Evolutionary conservation across 2,113 vertebrate genomes (phyloP).

Genomic region (Elgaria multicarinata): DNA sequence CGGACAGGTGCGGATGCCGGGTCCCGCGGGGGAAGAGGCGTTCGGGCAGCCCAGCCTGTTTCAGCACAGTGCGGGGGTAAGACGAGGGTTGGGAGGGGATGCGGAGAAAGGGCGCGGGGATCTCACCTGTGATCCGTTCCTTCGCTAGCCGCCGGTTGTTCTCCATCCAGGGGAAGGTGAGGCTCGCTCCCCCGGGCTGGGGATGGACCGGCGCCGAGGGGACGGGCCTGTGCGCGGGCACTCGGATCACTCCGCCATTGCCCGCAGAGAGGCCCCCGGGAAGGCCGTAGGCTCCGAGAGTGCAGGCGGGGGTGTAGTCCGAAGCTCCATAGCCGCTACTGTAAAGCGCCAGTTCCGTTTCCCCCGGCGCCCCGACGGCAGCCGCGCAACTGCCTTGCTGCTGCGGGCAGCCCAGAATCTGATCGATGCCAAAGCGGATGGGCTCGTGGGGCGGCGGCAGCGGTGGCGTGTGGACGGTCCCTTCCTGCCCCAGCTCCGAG

Average conservation of each 20-base stretch:
- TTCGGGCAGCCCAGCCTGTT: background rate
- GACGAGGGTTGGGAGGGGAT: no score
- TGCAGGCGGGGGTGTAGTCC: slow-evolving; percentile 85
- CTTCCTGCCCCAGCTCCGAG: slow-evolving; percentile 82
- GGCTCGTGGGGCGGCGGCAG: slow-evolving; percentile 87
- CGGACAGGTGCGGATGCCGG: no score
- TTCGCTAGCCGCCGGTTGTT: slow-evolving; percentile 90
- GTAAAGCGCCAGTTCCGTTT: slow-evolving; percentile 82
- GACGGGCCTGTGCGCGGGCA: slow-evolving; percentile 87
- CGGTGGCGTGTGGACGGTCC: slow-evolving; percentile 70
- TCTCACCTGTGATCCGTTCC: slow-evolving; percentile 92
- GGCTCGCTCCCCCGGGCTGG: slow-evolving; percentile 80
- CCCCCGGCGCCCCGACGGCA: slow-evolving; percentile 71
- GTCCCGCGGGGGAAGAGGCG: no score
- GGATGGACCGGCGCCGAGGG: slow-evolving; percentile 76
- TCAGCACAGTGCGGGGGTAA: no score
- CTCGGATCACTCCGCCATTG: slow-evolving; percentile 82
- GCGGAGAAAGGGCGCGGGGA: background rate
- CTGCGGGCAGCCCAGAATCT: slow-evolving; percentile 89
- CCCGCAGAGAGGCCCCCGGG: slow-evolving; percentile 57
- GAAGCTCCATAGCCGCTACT: slow-evolving; percentile 81
- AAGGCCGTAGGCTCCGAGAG: slow-evolving; percentile 87
- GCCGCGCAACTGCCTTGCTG: slow-evolving; percentile 41
- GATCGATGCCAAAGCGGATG: slow-evolving; percentile 93
- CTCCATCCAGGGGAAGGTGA: slow-evolving; percentile 96